phyloP scores from a whole-genome alignment of 2,113 vertebrate genomes.

The Scartelaos histophorus region DNA sequence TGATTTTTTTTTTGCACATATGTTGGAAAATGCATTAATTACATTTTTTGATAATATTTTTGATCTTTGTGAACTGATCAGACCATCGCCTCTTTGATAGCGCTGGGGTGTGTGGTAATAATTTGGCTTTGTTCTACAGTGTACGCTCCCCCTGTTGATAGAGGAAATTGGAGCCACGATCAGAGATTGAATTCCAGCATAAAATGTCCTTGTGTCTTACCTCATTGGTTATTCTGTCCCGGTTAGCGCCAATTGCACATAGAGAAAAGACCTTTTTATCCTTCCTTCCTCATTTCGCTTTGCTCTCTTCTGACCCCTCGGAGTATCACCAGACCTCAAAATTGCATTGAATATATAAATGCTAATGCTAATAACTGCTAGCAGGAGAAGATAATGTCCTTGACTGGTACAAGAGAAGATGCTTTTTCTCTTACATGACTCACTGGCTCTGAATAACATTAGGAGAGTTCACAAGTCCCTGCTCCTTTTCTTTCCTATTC shows the following conservation, averaged over 20 bases:
- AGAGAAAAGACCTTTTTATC: slow-evolving; percentile 69
- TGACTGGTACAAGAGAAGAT: slow-evolving; percentile 79
- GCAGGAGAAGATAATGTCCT: slow-evolving; percentile 79
- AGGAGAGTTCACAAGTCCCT: slow-evolving; percentile 70
- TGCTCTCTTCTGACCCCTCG: slow-evolving; percentile 73
- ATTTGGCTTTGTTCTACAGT: slow-evolving; percentile 38
- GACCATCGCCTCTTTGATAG: slow-evolving; percentile 8
- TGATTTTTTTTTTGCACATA: neutral
- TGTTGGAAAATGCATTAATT: slow-evolving; percentile 27
- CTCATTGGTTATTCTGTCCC: slow-evolving; percentile 74
- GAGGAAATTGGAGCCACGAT: slow-evolving; percentile 57
- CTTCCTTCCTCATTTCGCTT: slow-evolving; percentile 68
- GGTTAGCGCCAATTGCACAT: slow-evolving; percentile 70
- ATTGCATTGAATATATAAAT: slow-evolving; percentile 82
- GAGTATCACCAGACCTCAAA: slow-evolving; percentile 79
- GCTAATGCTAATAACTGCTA: slow-evolving; percentile 80
- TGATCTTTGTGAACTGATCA: neutral
- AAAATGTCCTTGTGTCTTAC: slow-evolving; percentile 75
- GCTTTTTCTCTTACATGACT: slow-evolving; percentile 76
- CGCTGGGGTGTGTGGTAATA: slow-evolving; percentile 19
- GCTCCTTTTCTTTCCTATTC: slow-evolving; percentile 57
- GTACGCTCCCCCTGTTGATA: slow-evolving; percentile 48
- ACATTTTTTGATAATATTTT: slow-evolving; percentile 5
- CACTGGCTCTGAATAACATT: slow-evolving; percentile 80
- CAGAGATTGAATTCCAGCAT: slow-evolving; percentile 69